Conservation (phyloP, 2,113 vertebrate genomes). For the Ramphastos sulfuratus region DNA sequence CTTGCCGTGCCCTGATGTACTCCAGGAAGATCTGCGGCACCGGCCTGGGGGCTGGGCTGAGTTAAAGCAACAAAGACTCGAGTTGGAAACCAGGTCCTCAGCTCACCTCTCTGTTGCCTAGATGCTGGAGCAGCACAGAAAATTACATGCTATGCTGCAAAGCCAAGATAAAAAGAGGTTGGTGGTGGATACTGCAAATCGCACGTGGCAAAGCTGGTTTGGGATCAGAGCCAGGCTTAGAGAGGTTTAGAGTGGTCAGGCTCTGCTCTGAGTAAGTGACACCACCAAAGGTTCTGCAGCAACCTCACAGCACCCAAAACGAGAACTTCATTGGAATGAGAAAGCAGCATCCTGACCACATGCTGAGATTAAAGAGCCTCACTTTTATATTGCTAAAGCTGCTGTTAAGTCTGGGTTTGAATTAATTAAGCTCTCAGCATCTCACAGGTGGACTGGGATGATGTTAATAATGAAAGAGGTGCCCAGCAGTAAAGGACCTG, state of each 20-base stretch:
- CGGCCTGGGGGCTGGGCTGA: not conserved
- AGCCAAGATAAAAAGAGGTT: conserved; percentile 33
- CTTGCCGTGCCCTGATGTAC: not conserved
- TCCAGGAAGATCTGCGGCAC: not conserved
- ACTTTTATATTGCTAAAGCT: not conserved
- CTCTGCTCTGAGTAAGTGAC: not conserved
- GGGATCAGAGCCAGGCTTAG: not conserved
- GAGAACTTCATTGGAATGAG: not conserved
- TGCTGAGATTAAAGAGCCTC: not conserved
- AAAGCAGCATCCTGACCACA: not conserved
- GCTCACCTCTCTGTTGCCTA: conserved; percentile 50
- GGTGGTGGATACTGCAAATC: not conserved
- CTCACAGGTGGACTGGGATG: not conserved
- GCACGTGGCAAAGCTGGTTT: not conserved
- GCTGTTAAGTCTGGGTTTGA: not conserved
- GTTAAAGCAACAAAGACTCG: not conserved
- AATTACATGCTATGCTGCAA: conserved; percentile 32
- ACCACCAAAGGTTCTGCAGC: not conserved
- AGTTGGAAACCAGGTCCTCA: conserved; percentile 56
- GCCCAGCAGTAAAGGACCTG: too few relatives aligned
- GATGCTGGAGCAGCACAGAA: conserved; percentile 39
- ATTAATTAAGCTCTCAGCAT: not conserved
- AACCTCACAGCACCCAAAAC: not conserved
- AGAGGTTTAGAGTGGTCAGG: not conserved
- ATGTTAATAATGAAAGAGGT: too few relatives aligned